Evolutionary conservation across 1,140 invertebrate genomes (phyloP).

Genomic region (Zaprionus ornatus): DNA sequence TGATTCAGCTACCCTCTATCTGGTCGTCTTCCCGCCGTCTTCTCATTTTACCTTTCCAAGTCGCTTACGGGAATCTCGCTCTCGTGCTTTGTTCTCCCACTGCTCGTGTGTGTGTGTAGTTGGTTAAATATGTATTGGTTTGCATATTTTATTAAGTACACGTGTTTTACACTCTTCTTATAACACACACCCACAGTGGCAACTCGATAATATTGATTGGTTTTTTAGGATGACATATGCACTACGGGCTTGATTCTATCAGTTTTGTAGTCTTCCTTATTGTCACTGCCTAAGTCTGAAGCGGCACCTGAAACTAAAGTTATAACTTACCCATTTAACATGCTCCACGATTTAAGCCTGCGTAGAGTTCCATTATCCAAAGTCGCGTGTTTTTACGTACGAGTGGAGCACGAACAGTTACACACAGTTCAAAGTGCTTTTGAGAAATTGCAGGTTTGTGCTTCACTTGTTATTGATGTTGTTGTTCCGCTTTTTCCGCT

Average conservation of each 20-base stretch:
- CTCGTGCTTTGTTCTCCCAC: neutral
- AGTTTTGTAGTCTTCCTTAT: neutral
- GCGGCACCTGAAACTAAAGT: neutral
- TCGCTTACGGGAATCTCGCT: slow-evolving; percentile 8
- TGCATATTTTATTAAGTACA: slow-evolving; percentile 76
- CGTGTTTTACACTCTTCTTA: slow-evolving; percentile 62
- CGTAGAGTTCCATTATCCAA: slow-evolving; percentile 41
- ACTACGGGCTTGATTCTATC: slow-evolving; percentile 16
- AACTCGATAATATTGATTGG: slow-evolving; percentile 75
- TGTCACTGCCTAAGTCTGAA: slow-evolving; percentile 31
- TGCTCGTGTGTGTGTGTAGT: slow-evolving; percentile 17
- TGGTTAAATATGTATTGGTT: slow-evolving; percentile 71
- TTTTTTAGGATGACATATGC: slow-evolving; percentile 19
- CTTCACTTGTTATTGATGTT: slow-evolving; percentile 29
- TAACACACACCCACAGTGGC: slow-evolving; percentile 11
- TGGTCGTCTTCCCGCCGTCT: neutral
- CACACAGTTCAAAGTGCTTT: slow-evolving; percentile 20
- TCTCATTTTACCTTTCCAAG: neutral
- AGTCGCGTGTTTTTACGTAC: slow-evolving; percentile 42
- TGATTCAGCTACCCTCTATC: neutral
- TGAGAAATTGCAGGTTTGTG: slow-evolving; percentile 42
- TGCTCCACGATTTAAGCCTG: slow-evolving; percentile 62
- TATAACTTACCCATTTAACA: slow-evolving; percentile 73
- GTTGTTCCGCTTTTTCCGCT: slow-evolving; percentile 4
- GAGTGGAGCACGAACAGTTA: slow-evolving; percentile 22